phyloP scores from a whole-genome alignment of 2,888 invertebrate genomes.

The Polyommatus iphigenia region DNA sequence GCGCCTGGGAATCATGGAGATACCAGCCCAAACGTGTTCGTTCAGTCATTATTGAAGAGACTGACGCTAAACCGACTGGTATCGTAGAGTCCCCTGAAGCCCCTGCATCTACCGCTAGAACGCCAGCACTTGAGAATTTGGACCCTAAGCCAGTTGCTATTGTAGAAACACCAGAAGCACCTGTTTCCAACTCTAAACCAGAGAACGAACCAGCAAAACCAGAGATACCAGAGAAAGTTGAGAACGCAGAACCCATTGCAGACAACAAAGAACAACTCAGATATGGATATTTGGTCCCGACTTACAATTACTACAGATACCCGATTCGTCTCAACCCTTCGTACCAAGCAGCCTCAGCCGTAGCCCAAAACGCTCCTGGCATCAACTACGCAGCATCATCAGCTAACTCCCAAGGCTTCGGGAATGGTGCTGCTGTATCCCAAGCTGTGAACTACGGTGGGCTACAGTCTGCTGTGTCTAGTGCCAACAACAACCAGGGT shows the following conservation, averaged over 20 bases:
- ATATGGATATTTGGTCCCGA: background rate
- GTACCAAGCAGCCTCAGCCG: constrained; percentile 4
- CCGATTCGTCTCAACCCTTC: background rate
- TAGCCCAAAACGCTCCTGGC: background rate
- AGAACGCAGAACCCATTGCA: background rate
- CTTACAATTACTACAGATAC: constrained; percentile 7
- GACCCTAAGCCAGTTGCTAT: background rate
- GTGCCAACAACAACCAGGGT: background rate
- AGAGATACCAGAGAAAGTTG: background rate
- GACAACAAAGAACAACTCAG: background rate
- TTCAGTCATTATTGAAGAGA: constrained; percentile 3
- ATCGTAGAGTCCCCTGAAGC: background rate
- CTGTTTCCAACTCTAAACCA: background rate
- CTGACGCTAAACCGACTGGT: background rate
- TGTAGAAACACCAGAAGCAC: background rate
- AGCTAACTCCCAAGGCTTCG: background rate
- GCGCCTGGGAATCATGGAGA: constrained; percentile 1
- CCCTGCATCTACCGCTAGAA: constrained; percentile 10
- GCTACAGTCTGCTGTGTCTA: constrained; percentile 3
- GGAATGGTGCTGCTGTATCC: background rate
- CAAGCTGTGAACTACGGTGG: background rate
- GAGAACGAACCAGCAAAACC: too few relatives aligned
- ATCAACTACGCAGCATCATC: background rate
- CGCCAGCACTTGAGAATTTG: background rate
- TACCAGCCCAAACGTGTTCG: constrained; percentile 23